Conservation (phyloP, 2,888 invertebrate species). For the Drosophila pegasa region DNA sequence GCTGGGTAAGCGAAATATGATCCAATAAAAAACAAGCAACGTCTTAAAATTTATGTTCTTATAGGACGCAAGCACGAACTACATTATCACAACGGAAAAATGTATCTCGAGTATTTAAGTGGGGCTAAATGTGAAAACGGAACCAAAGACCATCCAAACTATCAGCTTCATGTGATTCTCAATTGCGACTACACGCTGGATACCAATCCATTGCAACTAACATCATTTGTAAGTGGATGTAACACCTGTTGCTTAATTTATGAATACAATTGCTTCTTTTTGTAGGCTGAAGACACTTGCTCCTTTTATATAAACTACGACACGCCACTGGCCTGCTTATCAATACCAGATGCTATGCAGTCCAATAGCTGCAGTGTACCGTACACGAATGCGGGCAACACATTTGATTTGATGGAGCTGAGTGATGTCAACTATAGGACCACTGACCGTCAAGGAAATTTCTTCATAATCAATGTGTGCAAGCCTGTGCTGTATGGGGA, state of each 20-base stretch:
- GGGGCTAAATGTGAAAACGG: constrained; percentile 81
- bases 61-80: constrained; percentile 82
- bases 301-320: constrained; percentile 81
- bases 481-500: constrained; percentile 84
- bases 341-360: constrained; percentile 76
- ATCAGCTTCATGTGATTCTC: constrained; percentile 77
- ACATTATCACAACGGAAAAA: constrained; percentile 79
- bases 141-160: constrained; percentile 54
- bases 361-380: constrained; percentile 78
- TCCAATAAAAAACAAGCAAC: neutral
- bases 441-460: constrained; percentile 74
- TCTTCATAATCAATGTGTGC: constrained; percentile 83
- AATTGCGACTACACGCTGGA: constrained; percentile 83
- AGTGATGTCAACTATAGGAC: constrained; percentile 82
- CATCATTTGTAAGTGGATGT: constrained; percentile 72
- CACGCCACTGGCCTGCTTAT: constrained; percentile 82
- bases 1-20: constrained; percentile 73
- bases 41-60: neutral
- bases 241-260: no score
- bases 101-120: constrained; percentile 80
- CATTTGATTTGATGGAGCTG: constrained; percentile 81
- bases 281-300: constrained; percentile 77
- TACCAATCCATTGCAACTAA: constrained; percentile 71
- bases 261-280: neutral
- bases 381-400: constrained; percentile 74